Conservation (phyloP, 2,888 invertebrate genomes). For the Pantelozetes paolii region DNA sequence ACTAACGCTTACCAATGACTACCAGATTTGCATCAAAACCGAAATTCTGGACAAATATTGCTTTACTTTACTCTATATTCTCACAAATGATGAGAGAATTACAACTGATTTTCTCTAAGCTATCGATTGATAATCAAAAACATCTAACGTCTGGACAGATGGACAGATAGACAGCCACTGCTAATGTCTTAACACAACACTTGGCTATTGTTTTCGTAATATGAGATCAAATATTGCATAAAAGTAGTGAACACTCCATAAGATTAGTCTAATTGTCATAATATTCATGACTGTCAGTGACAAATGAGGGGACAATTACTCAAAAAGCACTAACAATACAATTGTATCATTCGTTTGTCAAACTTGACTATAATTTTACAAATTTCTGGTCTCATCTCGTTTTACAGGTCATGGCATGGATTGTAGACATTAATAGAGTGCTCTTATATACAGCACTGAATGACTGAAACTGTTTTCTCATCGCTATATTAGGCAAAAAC, state of each 20-base stretch:
- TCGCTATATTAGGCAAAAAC: conserved; percentile 1
- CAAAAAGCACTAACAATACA: neutral
- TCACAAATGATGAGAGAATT: conserved; percentile 15
- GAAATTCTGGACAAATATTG: neutral
- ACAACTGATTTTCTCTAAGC: conserved; percentile 21
- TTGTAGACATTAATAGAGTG: conserved; percentile 23
- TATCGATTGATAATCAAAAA: conserved; percentile 4
- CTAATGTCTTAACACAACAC: neutral
- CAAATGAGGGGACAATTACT: conserved; percentile 11
- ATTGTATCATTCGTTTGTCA: neutral
- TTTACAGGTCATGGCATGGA: conserved; percentile 15
- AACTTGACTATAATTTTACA: neutral
- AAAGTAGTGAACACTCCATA: conserved; percentile 19
- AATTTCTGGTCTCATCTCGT: conserved; percentile 14
- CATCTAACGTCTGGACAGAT: neutral
- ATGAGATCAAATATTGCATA: neutral
- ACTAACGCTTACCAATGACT: neutral
- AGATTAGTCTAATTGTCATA: neutral
- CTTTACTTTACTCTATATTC: conserved; percentile 2
- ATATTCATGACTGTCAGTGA: conserved; percentile 18
- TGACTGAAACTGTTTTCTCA: neutral
- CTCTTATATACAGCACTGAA: neutral
- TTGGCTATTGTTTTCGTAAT: neutral
- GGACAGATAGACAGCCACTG: neutral
- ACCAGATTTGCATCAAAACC: neutral